Base-by-base conservation (phyloP, 2,797 vertebrate species). In the Florisuga fusca region DNA sequence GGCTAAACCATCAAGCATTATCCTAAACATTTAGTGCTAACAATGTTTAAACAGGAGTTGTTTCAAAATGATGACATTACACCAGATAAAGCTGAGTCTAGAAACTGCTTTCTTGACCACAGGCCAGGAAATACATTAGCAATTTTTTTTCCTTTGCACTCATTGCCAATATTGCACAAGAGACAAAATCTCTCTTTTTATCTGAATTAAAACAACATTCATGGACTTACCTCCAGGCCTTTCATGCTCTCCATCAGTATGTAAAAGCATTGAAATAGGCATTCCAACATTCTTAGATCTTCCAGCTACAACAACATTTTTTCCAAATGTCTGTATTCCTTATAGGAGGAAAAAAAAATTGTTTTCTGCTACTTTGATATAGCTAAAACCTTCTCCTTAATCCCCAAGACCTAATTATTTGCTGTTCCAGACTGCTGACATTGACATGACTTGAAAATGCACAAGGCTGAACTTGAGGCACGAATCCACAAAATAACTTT, bases 221-320 rank as follows among this genome's bases (percentile, higher is more conserved):
- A 66, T 3, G 53, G 46, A 81, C 98, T 97, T 97, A 99, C 99
- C 99, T 88, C 99, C 99, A 2, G 99, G 99, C 15, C 99, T 98
- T 90, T 99, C 98, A 4, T 99, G 99, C 45, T 97, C 98, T 68
- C 99, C 98, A 79, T 99, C 99, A 2, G 98, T 98, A 94, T 99
- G 99, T 59, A 99, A 95, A 90, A 99, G 98, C 98, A 99, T 99
- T 36, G 99, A 98, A 23, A 99, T 99, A 16, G 99, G 99, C 99
- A 99, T 99, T 84, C 99, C 99, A 66, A 99, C 98, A 64, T 99
- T 99, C 98, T 99, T 99, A 38, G 99, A 99, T 94, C 99, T 98
- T 89, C 99, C 99, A 26, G 98, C 99, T 15, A 99, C 98, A 72
- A 99, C 97, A 82, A 99, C 99, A 66, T 99, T 99, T 97, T 98